Base-by-base conservation (phyloP, 2,888 invertebrate species). In the Trichacis sp. region DNA sequence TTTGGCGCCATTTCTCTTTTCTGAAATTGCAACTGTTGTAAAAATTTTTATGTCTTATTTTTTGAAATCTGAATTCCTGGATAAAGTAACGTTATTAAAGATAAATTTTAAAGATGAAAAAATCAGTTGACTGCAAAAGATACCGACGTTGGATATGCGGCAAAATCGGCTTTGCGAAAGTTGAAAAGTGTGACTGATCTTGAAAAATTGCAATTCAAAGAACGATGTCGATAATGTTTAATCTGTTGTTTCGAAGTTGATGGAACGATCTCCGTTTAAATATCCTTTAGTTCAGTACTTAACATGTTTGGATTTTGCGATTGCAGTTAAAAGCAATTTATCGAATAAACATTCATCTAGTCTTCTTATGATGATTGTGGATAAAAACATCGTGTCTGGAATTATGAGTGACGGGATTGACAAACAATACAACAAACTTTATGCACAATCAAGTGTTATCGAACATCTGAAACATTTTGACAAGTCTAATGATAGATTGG, bases 1-100 rank as follows among this genome's bases (percentile, higher is more conserved):
- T n/a, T 20, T 69, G 15, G 61, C 59, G 15, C 63, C 67, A 29
- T 61, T 64, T 38, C 48, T 71, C 8, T 57, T 60, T 43, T 49
- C 50, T 5, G 20, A 20, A 3, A 43, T 65, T 0, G 46, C 24
- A 9, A 14, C 20, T 1, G 38, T 53, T n/a, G 18, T 57, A 4
- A 40, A 29, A 11, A 54, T 20, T 58, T 14, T 50, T 9, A 60
- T 65, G 64, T 20, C 17, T n/a, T 20, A 29, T 30, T 52, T 68
- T 45, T 42, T 64, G 12, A 51, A 54, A 29, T 5, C 48, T 12
- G 50, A 56, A 1, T 30, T 51, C 38, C 18, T 61, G 15, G 33
- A 55, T 1, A 49, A 57, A 42, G 38, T 38, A 1, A 33, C 33
- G 3, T 14, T 20, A 14, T 30, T 20, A 8, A 9, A 49, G 8